Evolutionary conservation across 2,888 invertebrate species (phyloP).

Genomic region (Subacronicta megacephala): DNA sequence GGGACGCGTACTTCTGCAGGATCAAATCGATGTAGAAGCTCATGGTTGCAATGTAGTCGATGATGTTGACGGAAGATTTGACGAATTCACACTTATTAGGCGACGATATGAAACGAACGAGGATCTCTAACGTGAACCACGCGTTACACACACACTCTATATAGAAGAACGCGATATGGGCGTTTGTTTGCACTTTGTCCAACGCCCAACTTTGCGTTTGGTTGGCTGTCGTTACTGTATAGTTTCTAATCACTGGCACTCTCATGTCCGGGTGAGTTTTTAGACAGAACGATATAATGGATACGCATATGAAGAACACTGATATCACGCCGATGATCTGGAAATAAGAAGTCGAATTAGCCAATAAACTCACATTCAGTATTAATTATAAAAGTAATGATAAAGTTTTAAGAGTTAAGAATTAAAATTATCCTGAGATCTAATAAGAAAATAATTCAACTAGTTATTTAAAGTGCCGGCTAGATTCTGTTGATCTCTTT

Average conservation of each 20-base stretch:
- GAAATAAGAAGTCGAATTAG: constrained; percentile 69
- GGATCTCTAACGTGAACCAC: constrained; percentile 99
- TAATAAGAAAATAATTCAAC: constrained; percentile 10
- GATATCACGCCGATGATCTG: constrained; percentile 99
- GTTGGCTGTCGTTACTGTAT: constrained; percentile 93
- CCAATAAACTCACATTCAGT: not conserved
- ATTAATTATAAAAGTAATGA: not conserved
- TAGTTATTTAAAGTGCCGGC: constrained; percentile 17
- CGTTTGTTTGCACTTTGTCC: constrained; percentile 97
- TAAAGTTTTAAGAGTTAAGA: not conserved
- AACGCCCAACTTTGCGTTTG: constrained; percentile 94
- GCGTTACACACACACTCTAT: constrained; percentile 99
- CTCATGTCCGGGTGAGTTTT: constrained; percentile 99
- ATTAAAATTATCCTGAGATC: not conserved
- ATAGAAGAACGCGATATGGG: constrained; percentile 99
- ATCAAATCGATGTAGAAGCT: constrained; percentile 99
- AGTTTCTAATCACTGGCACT: constrained; percentile 95
- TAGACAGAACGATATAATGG: constrained; percentile 99
- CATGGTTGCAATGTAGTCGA: constrained; percentile 99
- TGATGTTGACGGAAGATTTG: constrained; percentile 99
- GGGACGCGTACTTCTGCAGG: constrained; percentile 96
- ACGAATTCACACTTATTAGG: constrained; percentile 98
- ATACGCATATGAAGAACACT: constrained; percentile 99
- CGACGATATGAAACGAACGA: constrained; percentile 97
- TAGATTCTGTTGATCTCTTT: constrained; percentile 21